Evolutionary conservation across 2,113 vertebrate species (phyloP).

Genomic region (Clarias batrachus): DNA sequence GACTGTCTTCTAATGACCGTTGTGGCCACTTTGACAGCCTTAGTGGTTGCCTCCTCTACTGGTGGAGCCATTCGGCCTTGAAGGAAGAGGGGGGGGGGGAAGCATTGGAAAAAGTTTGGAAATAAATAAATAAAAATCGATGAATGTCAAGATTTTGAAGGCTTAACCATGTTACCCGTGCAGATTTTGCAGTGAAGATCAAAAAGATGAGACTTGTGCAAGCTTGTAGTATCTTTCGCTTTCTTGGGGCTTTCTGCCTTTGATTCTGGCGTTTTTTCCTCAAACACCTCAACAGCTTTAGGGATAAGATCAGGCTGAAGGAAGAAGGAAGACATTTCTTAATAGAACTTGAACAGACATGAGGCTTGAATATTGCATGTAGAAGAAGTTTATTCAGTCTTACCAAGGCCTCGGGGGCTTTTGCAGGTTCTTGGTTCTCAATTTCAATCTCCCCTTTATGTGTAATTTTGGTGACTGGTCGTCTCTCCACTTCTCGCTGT

Average conservation of each 20-base stretch:
- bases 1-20: slow-evolving; percentile 87
- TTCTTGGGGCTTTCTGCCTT: slow-evolving; percentile 65
- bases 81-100: background rate
- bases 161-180: slow-evolving; percentile 79
- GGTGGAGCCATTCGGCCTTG: slow-evolving; percentile 93
- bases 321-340: background rate
- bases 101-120: background rate
- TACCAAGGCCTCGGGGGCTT: slow-evolving; percentile 85
- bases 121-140: background rate
- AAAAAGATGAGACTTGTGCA: slow-evolving; percentile 96
- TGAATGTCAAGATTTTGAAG: background rate
- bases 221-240: slow-evolving; percentile 84
- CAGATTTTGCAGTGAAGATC: slow-evolving; percentile 99
- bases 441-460: slow-evolving; percentile 99
- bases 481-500: slow-evolving; percentile 91
- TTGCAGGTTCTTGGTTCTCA: slow-evolving; percentile 90
- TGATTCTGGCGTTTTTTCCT: slow-evolving; percentile 78
- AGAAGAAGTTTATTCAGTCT: background rate
- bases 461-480: slow-evolving; percentile 97
- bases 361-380: background rate
- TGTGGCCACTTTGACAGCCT: slow-evolving; percentile 89
- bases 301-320: slow-evolving; percentile 70
- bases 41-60: slow-evolving; percentile 80
- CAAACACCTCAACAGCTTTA: slow-evolving; percentile 76
- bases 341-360: background rate